A percentile compares a stretch with the other conserved stretches of the same genome.
Conservation (phyloP, 2,113 vertebrate genomes). For the Psettodes erumei region DNA sequence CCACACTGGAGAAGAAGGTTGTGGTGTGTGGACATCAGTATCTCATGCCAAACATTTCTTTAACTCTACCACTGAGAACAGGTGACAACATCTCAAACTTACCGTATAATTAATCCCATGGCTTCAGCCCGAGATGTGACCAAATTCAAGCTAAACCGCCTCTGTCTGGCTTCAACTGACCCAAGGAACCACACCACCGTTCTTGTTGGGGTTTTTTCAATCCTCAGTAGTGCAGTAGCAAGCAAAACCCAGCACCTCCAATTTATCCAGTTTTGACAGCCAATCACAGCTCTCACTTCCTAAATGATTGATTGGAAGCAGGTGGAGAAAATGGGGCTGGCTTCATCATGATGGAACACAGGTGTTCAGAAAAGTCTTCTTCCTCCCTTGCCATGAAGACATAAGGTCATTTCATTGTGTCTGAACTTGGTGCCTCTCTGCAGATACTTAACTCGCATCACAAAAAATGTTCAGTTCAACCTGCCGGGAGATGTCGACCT, state of each 20-base stretch:
- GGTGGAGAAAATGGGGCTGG: constrained; percentile 5
- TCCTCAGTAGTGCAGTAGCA: background rate
- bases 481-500: no score
- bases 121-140: background rate
- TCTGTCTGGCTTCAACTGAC: background rate
- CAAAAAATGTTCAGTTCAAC: no score
- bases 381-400: no score
- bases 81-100: no score
- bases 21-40: no score
- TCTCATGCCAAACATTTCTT: no score
- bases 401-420: no score
- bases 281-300: constrained; percentile 21
- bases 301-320: constrained; percentile 20
- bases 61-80: no score
- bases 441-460: no score
- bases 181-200: background rate
- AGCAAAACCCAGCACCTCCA: accelerated
- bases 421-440: no score
- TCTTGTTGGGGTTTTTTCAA: no score
- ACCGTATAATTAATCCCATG: constrained; percentile 16
- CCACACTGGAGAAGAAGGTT: constrained; percentile 1
- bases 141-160: background rate
- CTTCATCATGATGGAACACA: background rate
- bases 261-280: constrained; percentile 15
- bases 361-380: background rate